Base-by-base conservation (phyloP, 2,113 vertebrate genomes). In the Varanus salvator region DNA sequence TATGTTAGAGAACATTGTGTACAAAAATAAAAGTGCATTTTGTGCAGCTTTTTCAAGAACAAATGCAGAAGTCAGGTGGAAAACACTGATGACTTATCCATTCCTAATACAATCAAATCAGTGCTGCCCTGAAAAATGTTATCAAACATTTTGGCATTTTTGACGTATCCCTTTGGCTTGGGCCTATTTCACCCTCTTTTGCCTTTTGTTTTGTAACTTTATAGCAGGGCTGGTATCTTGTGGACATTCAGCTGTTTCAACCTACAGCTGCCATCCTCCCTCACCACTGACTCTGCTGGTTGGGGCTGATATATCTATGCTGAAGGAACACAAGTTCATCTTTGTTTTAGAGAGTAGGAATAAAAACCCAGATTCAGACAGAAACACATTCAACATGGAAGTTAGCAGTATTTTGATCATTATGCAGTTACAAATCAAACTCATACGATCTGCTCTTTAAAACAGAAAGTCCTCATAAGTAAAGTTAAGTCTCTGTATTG, bases 401-500 rank as follows among this genome's bases (percentile, higher is more conserved):
- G 8, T 38, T 44, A 48, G 44, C 75, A 77, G 15, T 2, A n/a
- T 68, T 34, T 84, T 38, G 25, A 84, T 14, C 44, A 11, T n/a
- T 38, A 66, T 25, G 2, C 27, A 17, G 66, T 14, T 84, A 31
- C 83, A 50, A n/a, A 85, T 85, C 29, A 71, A 85, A 85, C 50
- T 19, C 1, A 27, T 2, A 50, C 25, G 21, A 14, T 27, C 21
- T 34, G 23, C 31, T 29, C 4, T 29, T 27, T 21, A 85, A 52
- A 54, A 34, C 29, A 38, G 38, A 76, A 38, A 4, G 34, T 69
- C 52, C 44, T 8, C 19, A 86, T 92, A 94, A 94, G n/a, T 87
- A 64, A 78, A 84, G 66, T 52, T n/a, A 82, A 84, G 27, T 27
- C 21, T 1, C 3, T 77, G 6, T 91, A 85, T 91, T 92, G 90